Percentiles rank a stretch among this genome's conserved stretches.
Conservation (phyloP, 2,113 vertebrate genomes). For the Sebastes fasciatus region DNA sequence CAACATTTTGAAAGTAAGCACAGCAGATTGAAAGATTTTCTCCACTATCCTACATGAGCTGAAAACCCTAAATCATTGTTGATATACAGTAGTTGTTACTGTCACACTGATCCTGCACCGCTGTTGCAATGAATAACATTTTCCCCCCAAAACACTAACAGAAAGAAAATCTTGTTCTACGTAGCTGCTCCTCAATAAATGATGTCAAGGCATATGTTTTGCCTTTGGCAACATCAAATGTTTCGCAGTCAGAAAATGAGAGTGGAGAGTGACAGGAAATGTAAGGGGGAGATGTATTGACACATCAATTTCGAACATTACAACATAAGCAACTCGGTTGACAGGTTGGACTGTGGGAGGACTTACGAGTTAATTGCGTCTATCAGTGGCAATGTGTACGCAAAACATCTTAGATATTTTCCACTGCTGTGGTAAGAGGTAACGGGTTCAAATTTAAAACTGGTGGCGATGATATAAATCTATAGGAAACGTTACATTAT, state of each 20-base stretch:
- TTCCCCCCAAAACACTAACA: not conserved
- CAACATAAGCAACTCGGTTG: not conserved
- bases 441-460: not conserved
- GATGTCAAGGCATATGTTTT: constrained; percentile 11
- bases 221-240: constrained; percentile 9
- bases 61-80: not conserved
- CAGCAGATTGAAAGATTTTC: not conserved
- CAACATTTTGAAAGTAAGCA: not conserved
- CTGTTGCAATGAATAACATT: not conserved
- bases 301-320: not conserved
- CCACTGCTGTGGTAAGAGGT: not conserved
- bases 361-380: not conserved
- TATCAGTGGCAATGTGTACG: not conserved
- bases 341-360: not conserved
- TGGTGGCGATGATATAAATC: too few species aligned
- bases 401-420: not conserved
- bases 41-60: not conserved
- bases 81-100: not conserved
- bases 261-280: not conserved
- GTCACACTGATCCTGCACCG: not conserved
- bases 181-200: constrained; percentile 11
- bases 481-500: too few species aligned
- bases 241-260: constrained; percentile 9
- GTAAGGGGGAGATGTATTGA: not conserved
- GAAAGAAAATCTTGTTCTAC: not conserved